Conservation (phyloP, 2,888 invertebrate genomes). For the Epinotia bilunana region DNA sequence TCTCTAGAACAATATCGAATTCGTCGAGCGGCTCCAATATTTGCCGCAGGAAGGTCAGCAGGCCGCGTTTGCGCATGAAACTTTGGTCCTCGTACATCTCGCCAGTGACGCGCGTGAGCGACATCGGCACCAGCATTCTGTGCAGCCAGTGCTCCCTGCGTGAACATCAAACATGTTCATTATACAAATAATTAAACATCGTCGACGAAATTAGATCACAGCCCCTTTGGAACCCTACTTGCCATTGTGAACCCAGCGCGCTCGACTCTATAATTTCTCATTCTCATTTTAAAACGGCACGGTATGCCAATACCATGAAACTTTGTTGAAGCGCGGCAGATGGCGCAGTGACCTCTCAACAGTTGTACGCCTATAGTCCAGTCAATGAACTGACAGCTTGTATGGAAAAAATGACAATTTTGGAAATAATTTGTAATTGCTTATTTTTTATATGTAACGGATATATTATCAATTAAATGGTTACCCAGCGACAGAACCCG, state of each 20-base stretch:
- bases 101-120: constrained; percentile 92
- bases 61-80: constrained; percentile 93
- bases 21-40: constrained; percentile 96
- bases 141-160: constrained; percentile 94
- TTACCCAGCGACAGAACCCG: no score
- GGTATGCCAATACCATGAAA: no score
- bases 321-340: no score
- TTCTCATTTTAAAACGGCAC: no score
- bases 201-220: not conserved
- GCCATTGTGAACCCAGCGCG: not conserved
- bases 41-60: constrained; percentile 94
- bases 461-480: no score
- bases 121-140: constrained; percentile 96
- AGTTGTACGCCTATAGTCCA: no score
- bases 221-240: not conserved
- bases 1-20: constrained; percentile 93
- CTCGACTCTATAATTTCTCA: no score
- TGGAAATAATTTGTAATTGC: no score
- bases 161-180: not conserved
- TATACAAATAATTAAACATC: not conserved
- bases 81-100: constrained; percentile 99
- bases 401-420: no score
- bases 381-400: no score
- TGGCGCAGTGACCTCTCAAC: no score
- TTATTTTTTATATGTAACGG: no score